Evolutionary conservation across 2,113 vertebrate species (phyloP), one percentile per base, ranked within the genome.

Genomic region (Rhynchomys soricoides): DNA sequence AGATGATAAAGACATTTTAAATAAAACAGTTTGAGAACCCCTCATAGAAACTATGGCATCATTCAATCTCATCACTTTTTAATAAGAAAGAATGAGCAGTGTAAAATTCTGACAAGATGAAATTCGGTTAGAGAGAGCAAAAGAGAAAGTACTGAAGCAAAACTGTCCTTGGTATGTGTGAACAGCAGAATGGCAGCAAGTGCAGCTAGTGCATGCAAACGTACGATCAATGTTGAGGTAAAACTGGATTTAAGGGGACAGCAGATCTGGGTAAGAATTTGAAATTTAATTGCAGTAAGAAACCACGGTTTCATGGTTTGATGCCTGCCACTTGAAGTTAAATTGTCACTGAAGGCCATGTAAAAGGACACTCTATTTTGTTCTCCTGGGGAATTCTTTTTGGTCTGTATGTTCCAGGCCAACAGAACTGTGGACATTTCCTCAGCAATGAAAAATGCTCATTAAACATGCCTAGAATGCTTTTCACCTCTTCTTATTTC

Each of bases 301-400:
- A 90, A 81, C 22, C 26, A 57, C 29, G 45, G 31, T 68, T 68
- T 68, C 13, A 34, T 34, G 66, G 66, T 68, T 34, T 68, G 24
- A 29, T 78, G 75, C 83, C 90, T 95, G 21, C 45, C 94, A 45
- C 26, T 91, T 57, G 81, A 66, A 71, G 43, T 81, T 81, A 55
- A 57, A 40, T n/a, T 57, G 52, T 15, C 78, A 57, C 78, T 57
- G 40, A 57, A 57, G 21, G 52, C 21, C 40, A 75, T 7, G 52
- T 57, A n/a, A n/a, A 71, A 50, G 15, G 29, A 17, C 8, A 10
- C 48, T 40, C 2, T 16, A 48, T n/a, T 92, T 90, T 93, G 81
- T 37, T 91, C 66, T 48, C 17, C 7, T 66, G 15, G 52, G 2
- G 55, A 13, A 19, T 93, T 90, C 79, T 1, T 9, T 90, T 78